A percentile compares a stretch with the other conserved stretches of the same genome.
Evolutionary conservation across 2,888 invertebrate genomes (phyloP).

Genomic region (Hirtodrosophila duncani): DNA sequence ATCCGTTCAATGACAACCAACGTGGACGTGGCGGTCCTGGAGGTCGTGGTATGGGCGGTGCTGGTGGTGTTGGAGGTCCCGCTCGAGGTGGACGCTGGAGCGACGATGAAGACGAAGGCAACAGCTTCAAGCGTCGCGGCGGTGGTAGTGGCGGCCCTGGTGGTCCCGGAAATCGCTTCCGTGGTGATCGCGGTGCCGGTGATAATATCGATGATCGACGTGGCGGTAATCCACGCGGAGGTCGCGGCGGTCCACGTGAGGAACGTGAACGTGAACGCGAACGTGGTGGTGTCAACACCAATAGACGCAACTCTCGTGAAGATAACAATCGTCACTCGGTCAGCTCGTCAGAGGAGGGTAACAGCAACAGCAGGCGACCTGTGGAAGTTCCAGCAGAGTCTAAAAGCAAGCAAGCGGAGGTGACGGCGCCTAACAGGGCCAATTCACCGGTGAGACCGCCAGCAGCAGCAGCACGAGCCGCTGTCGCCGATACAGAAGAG

Average conservation of each 20-base stretch:
- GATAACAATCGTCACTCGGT: constrained; percentile 55
- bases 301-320: constrained; percentile 52
- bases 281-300: constrained; percentile 24
- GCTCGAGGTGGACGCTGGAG: constrained; percentile 61
- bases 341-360: constrained; percentile 47
- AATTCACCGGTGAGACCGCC: not conserved
- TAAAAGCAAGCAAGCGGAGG: constrained; percentile 5
- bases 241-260: constrained; percentile 36
- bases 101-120: constrained; percentile 59
- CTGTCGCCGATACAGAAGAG: constrained; percentile 74
- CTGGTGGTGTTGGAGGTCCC: constrained; percentile 46
- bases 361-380: constrained; percentile 18
- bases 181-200: constrained; percentile 68
- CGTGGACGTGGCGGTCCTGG: constrained; percentile 51
- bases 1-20: constrained; percentile 72
- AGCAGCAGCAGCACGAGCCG: not conserved
- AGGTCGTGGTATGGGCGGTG: constrained; percentile 45
- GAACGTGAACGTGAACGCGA: constrained; percentile 49
- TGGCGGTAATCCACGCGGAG: constrained; percentile 47
- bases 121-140: constrained; percentile 73
- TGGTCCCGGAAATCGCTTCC: constrained; percentile 65
- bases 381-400: constrained; percentile 7
- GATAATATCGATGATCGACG: constrained; percentile 62
- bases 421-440: not conserved
- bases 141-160: constrained; percentile 64